Conservation (phyloP, 2,888 invertebrate species). For the Meteorus cinctellus region DNA sequence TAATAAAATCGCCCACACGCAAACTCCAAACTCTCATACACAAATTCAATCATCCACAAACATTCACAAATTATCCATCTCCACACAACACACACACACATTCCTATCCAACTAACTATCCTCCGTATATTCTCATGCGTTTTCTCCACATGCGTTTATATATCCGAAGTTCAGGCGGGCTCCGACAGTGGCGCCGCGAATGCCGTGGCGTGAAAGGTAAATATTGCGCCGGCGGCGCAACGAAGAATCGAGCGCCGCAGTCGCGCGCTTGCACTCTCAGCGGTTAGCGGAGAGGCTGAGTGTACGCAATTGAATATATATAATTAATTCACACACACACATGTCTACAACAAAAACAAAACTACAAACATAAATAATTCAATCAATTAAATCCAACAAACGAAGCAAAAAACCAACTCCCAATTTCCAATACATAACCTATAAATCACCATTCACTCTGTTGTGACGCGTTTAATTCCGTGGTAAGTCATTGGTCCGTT, state of each 20-base stretch:
- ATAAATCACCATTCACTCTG: not conserved
- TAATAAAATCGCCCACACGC: not conserved
- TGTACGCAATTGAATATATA: slow-evolving; percentile 45
- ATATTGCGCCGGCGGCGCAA: slow-evolving; percentile 60
- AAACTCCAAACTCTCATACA: not conserved
- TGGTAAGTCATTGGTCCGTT: not conserved
- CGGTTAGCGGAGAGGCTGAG: slow-evolving; percentile 63
- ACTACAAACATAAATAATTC: too few relatives aligned
- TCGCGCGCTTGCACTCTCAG: slow-evolving; percentile 70
- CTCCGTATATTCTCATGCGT: too few relatives aligned
- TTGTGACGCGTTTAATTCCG: not conserved
- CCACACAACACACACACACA: too few relatives aligned
- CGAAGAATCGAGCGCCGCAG: slow-evolving; percentile 63
- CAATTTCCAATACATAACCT: not conserved
- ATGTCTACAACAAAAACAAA: not conserved
- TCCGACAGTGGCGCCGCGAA: slow-evolving; percentile 58
- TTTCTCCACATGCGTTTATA: too few relatives aligned
- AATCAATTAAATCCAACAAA: too few relatives aligned
- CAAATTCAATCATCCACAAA: not conserved
- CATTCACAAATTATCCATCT: not conserved
- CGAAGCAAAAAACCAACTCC: too few relatives aligned
- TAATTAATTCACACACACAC: not conserved
- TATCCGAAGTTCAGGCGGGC: slow-evolving; percentile 42
- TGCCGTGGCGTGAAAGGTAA: slow-evolving; percentile 54
- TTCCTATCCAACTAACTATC: too few relatives aligned